Evolutionary conservation across 2,888 invertebrate species (phyloP), one percentile per base, ranked within the genome.

Genomic region (Spialia ferax): DNA sequence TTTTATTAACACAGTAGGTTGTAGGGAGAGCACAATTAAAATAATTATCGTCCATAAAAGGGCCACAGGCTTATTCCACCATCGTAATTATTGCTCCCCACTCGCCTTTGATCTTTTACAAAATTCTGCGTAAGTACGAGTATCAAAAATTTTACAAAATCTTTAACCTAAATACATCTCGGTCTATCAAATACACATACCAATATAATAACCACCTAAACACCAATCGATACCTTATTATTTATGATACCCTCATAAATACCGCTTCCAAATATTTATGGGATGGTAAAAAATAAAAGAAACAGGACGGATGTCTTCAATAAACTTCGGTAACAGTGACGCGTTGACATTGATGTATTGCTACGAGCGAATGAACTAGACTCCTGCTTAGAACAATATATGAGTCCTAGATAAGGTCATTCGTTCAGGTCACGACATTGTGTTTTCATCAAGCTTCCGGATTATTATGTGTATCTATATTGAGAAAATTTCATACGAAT

Each of bases 291-390:
- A 22, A 22, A n/a, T 13, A 22, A n/a, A 55, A 35, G 15, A 38
- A 26, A 52, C 18, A 26, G 26, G 26, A 54, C 50, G 54, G 38
- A 54, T 42, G 55, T 55, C 42, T 55, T 63, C 42, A 63, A 63
- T 63, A 63, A 32, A 61, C 23, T 42, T n/a, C 20, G 26, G 11
- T 20, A 20, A 38, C 32, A 63, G 38, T 54, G 63, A 63, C 63
- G n/a, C n/a, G 22, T 63, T 63, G 63, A 63, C 63, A 55, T 42
- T 55, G 56, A 56, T 56, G 22, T 56, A 56, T 56, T 20, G 32
- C 56, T 11, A 20, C 35, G 20, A 35, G 56, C 35, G 56, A 20
- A 56, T 56, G 56, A 56, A 11, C 18, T 56, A 20, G 35, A 23
- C 56, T 35, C 32, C 56, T n/a, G n/a, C n/a, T 32, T 35, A 56